Evolutionary conservation across 1,140 invertebrate species (phyloP).

Genomic region (Sarcophaga bullata): DNA sequence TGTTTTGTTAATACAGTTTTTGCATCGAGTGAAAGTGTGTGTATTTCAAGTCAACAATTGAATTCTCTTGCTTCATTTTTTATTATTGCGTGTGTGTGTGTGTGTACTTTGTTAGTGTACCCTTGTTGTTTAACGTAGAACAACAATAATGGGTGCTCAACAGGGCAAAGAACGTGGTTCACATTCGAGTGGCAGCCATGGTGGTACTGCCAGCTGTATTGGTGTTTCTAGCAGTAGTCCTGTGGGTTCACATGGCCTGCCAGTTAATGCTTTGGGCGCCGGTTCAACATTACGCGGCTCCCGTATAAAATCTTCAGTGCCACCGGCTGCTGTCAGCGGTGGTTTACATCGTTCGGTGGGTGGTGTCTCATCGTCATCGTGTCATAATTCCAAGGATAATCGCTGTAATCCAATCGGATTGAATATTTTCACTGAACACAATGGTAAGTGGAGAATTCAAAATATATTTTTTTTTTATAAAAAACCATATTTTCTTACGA

Average conservation of each 20-base stretch:
- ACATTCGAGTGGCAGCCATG: conserved; percentile 54
- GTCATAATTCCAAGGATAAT: conserved; percentile 75
- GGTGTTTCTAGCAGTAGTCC: conserved; percentile 57
- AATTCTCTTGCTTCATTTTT: neutral
- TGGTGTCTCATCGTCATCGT: conserved; percentile 68
- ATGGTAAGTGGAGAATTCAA: conserved; percentile 71
- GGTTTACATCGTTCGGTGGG: conserved; percentile 65
- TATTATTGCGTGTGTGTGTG: neutral
- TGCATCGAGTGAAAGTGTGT: neutral
- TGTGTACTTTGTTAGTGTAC: neutral
- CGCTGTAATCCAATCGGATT: conserved; percentile 76
- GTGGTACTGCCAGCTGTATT: conserved; percentile 58
- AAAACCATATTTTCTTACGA: no score
- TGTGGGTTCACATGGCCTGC: conserved; percentile 59
- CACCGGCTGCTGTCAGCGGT: conserved; percentile 68
- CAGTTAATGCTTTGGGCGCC: conserved; percentile 52
- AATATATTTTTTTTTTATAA: no score
- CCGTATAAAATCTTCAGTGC: conserved; percentile 63
- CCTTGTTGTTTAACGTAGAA: neutral
- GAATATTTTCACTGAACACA: conserved; percentile 92
- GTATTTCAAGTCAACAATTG: neutral
- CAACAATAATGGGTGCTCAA: conserved; percentile 82
- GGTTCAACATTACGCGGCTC: conserved; percentile 63
- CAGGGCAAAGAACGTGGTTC: conserved; percentile 79
- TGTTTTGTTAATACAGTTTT: neutral